Evolutionary conservation across 2,113 vertebrate species (phyloP).

Genomic region (Polypterus senegalus): DNA sequence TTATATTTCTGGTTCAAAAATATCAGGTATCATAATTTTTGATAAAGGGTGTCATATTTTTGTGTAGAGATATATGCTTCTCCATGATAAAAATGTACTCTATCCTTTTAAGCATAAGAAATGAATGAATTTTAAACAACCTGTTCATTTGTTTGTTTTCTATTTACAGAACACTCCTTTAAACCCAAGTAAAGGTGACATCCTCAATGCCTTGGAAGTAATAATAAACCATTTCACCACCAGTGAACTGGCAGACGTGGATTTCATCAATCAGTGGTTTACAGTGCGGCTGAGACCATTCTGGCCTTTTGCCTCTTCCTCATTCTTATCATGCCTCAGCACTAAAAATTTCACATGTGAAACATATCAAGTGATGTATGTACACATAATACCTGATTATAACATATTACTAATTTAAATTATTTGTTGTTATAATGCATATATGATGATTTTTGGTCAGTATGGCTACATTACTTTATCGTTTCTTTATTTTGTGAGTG

Average conservation of each 20-base stretch:
- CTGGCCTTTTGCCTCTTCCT: conserved; percentile 26
- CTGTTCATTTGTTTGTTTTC: neutral
- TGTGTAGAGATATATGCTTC: neutral
- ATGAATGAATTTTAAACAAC: neutral
- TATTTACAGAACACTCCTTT: conserved; percentile 9
- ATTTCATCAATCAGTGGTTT: conserved; percentile 31
- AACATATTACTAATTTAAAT: neutral
- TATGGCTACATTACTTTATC: neutral
- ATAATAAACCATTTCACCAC: conserved; percentile 24
- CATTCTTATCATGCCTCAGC: conserved; percentile 37
- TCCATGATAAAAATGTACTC: neutral
- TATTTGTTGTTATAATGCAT: neutral
- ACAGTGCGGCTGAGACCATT: conserved; percentile 24
- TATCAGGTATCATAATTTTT: neutral
- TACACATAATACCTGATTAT: conserved; percentile 1
- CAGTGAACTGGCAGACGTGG: conserved; percentile 10
- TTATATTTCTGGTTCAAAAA: neutral
- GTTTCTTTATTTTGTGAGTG: neutral
- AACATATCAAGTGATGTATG: conserved; percentile 44
- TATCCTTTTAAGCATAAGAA: neutral
- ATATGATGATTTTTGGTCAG: neutral
- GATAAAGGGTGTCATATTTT: neutral
- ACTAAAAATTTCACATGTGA: conserved; percentile 40
- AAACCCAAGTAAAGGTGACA: conserved; percentile 16
- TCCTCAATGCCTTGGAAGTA: conserved; percentile 40